phyloP scores from a whole-genome alignment of 2,888 invertebrate genomes.

The Heliconius charithonia region DNA sequence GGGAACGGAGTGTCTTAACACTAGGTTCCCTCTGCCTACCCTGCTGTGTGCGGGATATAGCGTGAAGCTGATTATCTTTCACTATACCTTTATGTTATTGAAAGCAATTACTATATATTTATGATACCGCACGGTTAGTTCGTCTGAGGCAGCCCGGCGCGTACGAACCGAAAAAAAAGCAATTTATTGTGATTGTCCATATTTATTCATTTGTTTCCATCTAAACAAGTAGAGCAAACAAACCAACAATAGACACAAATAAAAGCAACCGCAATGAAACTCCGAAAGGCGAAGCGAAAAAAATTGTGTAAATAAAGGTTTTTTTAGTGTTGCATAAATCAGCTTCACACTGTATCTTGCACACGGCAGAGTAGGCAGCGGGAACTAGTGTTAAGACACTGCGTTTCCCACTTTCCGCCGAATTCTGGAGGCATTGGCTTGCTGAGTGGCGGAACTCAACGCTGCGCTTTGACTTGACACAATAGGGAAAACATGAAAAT shows the following conservation, averaged over 20 bases:
- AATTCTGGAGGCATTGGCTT: too few relatives aligned
- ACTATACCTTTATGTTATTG: neutral
- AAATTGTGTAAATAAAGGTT: conserved; percentile 11
- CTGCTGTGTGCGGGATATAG: too few relatives aligned
- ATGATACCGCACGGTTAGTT: neutral
- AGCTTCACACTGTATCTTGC: too few relatives aligned
- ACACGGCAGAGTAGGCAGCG: too few relatives aligned
- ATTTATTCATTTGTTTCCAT: conserved; percentile 56
- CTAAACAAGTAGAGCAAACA: conserved; percentile 38
- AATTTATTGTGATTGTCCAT: conserved; percentile 50
- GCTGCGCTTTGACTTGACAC: too few relatives aligned
- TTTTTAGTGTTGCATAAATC: conserved; percentile 14
- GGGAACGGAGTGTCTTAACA: too few relatives aligned
- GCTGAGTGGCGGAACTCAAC: too few relatives aligned
- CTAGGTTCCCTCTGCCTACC: too few relatives aligned
- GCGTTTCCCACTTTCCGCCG: too few relatives aligned
- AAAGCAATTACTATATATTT: neutral
- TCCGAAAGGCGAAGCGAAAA: conserved; percentile 25
- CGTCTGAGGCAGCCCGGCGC: conserved; percentile 14
- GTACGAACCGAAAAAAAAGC: conserved; percentile 36
- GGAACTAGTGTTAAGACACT: too few relatives aligned
- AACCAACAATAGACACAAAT: conserved; percentile 45
- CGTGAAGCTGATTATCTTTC: too few relatives aligned
- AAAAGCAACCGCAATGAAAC: conserved; percentile 41
- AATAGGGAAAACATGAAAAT: too few relatives aligned